phyloP scores from a whole-genome alignment of 2,797 vertebrate genomes.

The Falco biarmicus region DNA sequence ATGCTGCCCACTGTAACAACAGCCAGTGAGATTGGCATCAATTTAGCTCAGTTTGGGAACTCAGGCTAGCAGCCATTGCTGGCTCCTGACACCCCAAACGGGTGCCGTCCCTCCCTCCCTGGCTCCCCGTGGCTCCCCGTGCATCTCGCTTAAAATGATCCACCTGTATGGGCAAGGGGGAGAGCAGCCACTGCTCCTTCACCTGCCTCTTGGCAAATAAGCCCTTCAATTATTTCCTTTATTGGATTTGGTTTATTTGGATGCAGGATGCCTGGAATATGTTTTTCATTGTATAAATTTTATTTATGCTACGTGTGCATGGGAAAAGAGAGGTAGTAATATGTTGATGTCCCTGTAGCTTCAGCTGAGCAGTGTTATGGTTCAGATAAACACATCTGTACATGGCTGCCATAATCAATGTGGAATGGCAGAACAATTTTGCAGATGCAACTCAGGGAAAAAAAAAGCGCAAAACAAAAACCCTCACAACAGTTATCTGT shows the following conservation, averaged over 20 bases:
- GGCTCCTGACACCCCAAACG: slow-evolving; percentile 71
- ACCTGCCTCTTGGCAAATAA: not conserved
- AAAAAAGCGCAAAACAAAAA: not conserved
- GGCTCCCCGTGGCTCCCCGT: not conserved
- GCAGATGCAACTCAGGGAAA: slow-evolving; percentile 24
- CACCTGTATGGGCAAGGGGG: not conserved
- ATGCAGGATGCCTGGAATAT: not conserved
- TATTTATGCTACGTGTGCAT: not conserved
- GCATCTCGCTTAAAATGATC: not conserved
- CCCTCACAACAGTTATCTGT: not conserved
- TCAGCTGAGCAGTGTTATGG: slow-evolving; percentile 49
- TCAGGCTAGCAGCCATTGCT: slow-evolving; percentile 73
- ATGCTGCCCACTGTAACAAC: slow-evolving; percentile 88
- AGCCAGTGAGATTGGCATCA: slow-evolving; percentile 85
- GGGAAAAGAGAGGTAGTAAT: slow-evolving; percentile 30
- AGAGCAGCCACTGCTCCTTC: not conserved
- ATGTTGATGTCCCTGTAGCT: slow-evolving; percentile 43
- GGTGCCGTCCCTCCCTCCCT: not conserved
- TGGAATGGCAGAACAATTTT: slow-evolving; percentile 73
- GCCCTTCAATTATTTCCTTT: not conserved
- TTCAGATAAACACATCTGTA: slow-evolving; percentile 70
- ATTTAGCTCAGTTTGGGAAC: slow-evolving; percentile 84
- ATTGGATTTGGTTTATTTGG: slow-evolving; percentile 4
- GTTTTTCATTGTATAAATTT: not conserved
- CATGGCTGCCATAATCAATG: slow-evolving; percentile 70